A percentile compares a stretch with the other conserved stretches of the same genome.
Evolutionary conservation across 2,797 vertebrate genomes (phyloP).

Genomic region (Kryptolebias ocellatus): DNA sequence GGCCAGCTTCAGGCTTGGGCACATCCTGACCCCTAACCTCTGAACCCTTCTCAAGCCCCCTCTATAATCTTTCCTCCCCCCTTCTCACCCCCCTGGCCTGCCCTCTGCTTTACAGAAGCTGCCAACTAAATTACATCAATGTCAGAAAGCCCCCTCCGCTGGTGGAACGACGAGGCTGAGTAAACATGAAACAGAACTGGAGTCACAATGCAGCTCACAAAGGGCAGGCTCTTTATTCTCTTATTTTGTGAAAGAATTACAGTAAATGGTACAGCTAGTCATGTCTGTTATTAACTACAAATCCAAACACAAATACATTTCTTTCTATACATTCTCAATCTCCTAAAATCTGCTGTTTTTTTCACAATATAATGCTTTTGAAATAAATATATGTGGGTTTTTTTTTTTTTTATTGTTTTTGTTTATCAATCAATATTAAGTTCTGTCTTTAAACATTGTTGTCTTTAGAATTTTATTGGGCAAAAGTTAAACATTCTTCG

Average conservation of each 20-base stretch:
- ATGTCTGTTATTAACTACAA: conserved; percentile 4
- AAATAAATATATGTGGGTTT: too few species aligned
- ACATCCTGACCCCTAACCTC: conserved; percentile 71
- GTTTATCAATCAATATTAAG: too few species aligned
- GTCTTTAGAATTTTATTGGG: too few species aligned
- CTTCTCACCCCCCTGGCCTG: conserved; percentile 37
- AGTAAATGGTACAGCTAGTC: neutral
- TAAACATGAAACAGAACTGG: conserved; percentile 44
- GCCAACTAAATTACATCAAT: conserved; percentile 78
- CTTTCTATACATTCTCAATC: neutral
- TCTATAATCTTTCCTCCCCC: conserved; percentile 8
- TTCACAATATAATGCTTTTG: neutral
- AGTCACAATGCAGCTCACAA: conserved; percentile 21
- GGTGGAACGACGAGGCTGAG: conserved; percentile 35
- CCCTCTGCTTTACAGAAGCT: conserved; percentile 57
- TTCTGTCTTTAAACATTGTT: too few species aligned
- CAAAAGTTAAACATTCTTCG: too few species aligned
- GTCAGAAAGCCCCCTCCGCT: conserved; percentile 51
- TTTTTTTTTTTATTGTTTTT: too few species aligned
- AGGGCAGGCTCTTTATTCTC: conserved; percentile 14
- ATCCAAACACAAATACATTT: conserved; percentile 1
- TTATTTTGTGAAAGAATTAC: neutral
- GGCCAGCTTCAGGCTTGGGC: conserved; percentile 64
- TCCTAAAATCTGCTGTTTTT: neutral
- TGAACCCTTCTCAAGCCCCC: conserved; percentile 43